Evolutionary conservation across 2,113 vertebrate genomes (phyloP).

Genomic region (Sorex fumeus): DNA sequence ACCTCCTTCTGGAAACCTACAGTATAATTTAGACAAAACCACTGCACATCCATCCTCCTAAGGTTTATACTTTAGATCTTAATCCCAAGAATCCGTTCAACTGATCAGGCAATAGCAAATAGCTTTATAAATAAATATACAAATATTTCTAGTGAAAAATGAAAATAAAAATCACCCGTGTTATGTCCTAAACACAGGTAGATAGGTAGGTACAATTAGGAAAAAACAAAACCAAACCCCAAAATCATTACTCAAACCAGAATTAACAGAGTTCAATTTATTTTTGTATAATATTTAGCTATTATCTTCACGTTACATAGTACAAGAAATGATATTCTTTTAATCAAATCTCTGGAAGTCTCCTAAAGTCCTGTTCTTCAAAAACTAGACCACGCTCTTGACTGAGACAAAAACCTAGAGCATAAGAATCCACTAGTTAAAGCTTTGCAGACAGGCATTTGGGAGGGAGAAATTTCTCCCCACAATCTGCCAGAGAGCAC

Average conservation of each 20-base stretch:
- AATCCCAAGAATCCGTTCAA: conserved; percentile 12
- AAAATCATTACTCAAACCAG: neutral
- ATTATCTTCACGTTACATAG: neutral
- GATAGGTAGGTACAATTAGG: too few species aligned
- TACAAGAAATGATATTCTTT: neutral
- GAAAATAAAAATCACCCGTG: neutral
- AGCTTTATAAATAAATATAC: neutral
- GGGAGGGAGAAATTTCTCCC: too few species aligned
- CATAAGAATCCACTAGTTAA: neutral
- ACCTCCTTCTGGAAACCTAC: neutral
- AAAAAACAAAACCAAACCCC: too few species aligned
- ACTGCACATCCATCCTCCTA: neutral
- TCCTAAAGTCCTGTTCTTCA: neutral
- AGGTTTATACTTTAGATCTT: conserved; percentile 51
- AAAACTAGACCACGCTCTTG: neutral
- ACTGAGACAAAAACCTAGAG: neutral
- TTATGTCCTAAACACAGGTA: neutral
- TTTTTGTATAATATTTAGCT: neutral
- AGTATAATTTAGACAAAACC: conserved; percentile 37
- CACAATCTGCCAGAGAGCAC: too few species aligned
- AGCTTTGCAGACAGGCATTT: neutral
- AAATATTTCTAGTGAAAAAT: conserved; percentile 36
- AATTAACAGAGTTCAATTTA: neutral
- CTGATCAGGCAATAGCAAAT: neutral
- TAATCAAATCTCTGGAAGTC: neutral